Conservation (phyloP, 1,140 invertebrate species). For the Hetaerina americana region DNA sequence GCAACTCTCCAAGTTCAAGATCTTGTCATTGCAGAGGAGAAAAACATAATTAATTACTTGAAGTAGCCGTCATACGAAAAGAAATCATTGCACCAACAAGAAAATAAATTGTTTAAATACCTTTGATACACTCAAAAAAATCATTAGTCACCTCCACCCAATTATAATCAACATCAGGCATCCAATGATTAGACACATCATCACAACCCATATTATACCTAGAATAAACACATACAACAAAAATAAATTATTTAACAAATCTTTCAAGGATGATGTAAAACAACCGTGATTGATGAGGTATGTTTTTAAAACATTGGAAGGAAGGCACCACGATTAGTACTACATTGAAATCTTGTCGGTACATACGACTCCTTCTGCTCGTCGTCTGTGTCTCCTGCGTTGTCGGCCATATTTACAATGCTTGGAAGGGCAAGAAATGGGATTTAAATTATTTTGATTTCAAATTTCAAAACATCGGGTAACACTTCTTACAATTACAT, state of each 20-base stretch:
- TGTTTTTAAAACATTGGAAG: background rate
- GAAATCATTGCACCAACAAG: constrained; percentile 9
- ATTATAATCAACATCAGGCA: constrained; percentile 39
- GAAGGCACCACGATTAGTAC: background rate
- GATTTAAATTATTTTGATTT: no score
- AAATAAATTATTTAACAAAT: no score
- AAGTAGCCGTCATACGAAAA: constrained; percentile 9
- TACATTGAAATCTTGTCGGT: background rate
- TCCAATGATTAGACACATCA: constrained; percentile 11
- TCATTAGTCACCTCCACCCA: constrained; percentile 66
- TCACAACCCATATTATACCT: constrained; percentile 22
- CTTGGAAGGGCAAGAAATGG: no score
- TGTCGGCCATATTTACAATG: background rate
- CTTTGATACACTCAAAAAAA: constrained; percentile 60
- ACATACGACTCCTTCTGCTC: constrained; percentile 3
- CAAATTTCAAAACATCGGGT: no score
- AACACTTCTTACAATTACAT: no score
- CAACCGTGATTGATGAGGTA: background rate
- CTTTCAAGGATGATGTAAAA: background rate
- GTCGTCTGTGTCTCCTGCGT: background rate
- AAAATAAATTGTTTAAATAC: constrained; percentile 40
- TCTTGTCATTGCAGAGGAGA: constrained; percentile 45
- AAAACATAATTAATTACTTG: constrained; percentile 2
- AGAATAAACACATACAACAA: no score
- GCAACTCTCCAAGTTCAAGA: constrained; percentile 70